Conservation (phyloP, 2,888 invertebrate species). For the Hipparchia semele region DNA sequence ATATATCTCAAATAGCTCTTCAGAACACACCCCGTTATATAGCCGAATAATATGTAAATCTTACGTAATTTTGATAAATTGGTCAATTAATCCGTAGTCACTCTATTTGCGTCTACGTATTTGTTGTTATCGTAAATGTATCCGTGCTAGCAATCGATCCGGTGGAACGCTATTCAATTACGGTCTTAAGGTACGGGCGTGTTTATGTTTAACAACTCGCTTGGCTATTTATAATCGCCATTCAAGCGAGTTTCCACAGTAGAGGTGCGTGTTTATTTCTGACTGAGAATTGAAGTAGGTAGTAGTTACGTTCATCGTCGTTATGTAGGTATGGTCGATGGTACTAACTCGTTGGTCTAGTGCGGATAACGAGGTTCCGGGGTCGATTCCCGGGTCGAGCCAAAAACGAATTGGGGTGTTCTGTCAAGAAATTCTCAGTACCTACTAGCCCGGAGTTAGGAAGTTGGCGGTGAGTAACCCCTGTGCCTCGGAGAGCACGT, state of each 20-base stretch:
- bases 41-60: too few relatives aligned
- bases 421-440: too few relatives aligned
- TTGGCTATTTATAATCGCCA: conserved; percentile 20
- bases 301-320: neutral
- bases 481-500: too few relatives aligned
- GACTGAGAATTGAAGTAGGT: conserved; percentile 24
- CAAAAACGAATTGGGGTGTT: too few relatives aligned
- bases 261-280: conserved; percentile 23
- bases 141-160: conserved; percentile 21
- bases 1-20: too few relatives aligned
- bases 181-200: conserved; percentile 21
- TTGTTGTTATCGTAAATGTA: conserved; percentile 23
- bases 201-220: conserved; percentile 24
- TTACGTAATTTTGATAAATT: neutral
- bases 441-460: too few relatives aligned
- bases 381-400: too few relatives aligned
- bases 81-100: neutral
- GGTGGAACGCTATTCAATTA: conserved; percentile 23
- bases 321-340: too few relatives aligned
- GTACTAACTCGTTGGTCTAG: too few relatives aligned
- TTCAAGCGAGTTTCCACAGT: conserved; percentile 26
- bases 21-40: too few relatives aligned
- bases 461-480: too few relatives aligned
- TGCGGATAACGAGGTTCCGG: too few relatives aligned
- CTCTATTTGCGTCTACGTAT: conserved; percentile 16